Conservation (phyloP, 2,888 invertebrate genomes). For the Antitype chi region DNA sequence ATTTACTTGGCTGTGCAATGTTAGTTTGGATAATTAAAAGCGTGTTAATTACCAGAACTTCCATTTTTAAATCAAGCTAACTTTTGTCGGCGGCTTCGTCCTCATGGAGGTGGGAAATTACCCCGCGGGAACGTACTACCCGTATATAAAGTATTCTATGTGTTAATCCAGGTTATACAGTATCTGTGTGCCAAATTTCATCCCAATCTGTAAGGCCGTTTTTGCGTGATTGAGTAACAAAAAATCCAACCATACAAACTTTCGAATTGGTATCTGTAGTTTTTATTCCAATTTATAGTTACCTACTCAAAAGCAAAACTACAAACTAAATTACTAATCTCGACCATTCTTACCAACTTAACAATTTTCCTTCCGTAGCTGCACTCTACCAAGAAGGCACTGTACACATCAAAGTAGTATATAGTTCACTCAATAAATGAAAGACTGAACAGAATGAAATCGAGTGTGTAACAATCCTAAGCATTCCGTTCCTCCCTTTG, state of each 20-base stretch:
- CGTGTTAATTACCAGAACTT: too few relatives aligned
- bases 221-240: too few relatives aligned
- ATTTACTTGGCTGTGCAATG: neutral
- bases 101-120: too few relatives aligned
- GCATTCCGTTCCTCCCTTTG: slow-evolving; percentile 39
- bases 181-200: too few relatives aligned
- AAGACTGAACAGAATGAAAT: slow-evolving; percentile 14
- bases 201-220: too few relatives aligned
- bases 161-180: too few relatives aligned
- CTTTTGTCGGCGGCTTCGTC: too few relatives aligned
- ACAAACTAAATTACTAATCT: neutral
- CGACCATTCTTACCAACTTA: neutral
- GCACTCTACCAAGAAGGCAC: neutral
- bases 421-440: slow-evolving; percentile 40
- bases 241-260: too few relatives aligned
- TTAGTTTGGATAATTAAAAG: neutral
- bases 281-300: neutral
- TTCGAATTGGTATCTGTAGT: too few relatives aligned
- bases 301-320: neutral
- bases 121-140: too few relatives aligned
- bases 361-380: neutral
- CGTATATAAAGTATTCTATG: too few relatives aligned
- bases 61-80: too few relatives aligned
- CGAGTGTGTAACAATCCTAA: slow-evolving; percentile 39
- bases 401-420: slow-evolving; percentile 11